Base-by-base conservation (phyloP, 1,140 invertebrate species). In the Drosophila saltans region DNA sequence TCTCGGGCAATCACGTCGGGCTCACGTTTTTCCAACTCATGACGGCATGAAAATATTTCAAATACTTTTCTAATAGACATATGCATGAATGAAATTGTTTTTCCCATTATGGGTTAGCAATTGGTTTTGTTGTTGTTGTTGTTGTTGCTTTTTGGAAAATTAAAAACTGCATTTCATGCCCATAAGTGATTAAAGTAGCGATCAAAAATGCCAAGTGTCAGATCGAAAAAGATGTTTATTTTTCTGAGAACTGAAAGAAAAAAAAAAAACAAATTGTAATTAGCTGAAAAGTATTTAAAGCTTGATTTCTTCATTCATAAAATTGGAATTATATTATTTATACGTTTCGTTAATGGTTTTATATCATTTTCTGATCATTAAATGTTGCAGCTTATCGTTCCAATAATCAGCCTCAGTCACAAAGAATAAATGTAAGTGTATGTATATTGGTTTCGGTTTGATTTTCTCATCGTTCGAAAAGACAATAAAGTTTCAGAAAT, bases 31-130 rank as follows among this genome's bases (percentile, higher is more conserved):
- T 62, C 21, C 77, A 75, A 72, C 83, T 82, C 73, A 82, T 75
- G 61, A 40, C 63, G 39, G 78, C 81, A 78, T 85, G 81, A 76
- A 88, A 86, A 88, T 86, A 88, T 86, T 86, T 86, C 78, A 88
- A 86, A 86, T 86, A 86, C 72, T 86, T 86, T 88, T 86, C 82
- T 86, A 86, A 86, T 83, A 88, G 82, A 67, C 43, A 59, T 69
- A 69, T 70, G 72, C 65, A 71, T 75, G 80, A 88, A 80, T 77
- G 68, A 86, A 85, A 78, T 75, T 76, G 66, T 52, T 52, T 60
- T 72, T 73, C 62, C 55, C 66, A 61, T 68, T 81, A 77, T 80
- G 66, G 66, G 11, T 56, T 10, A 48, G 58, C 41, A 72, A 70
- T 72, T 64, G 39, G 56, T 56, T 69, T 71, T 39, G 3, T 36